Evolutionary conservation across 2,113 vertebrate genomes (phyloP).

Genomic region (Lontra canadensis): DNA sequence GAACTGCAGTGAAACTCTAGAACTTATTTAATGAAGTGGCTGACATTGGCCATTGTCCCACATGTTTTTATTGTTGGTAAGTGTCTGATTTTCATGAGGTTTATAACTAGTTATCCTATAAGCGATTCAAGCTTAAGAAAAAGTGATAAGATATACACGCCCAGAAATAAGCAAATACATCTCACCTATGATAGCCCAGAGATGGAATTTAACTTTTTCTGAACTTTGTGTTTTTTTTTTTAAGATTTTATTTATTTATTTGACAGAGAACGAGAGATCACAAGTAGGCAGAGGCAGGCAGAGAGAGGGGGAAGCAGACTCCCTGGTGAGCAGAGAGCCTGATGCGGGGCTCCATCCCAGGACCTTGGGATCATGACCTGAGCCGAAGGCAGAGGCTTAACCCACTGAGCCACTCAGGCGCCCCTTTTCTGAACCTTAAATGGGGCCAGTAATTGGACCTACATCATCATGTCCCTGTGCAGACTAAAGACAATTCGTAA

Average conservation of each 20-base stretch:
- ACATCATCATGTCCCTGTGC: fast-evolving
- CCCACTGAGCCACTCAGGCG: no score
- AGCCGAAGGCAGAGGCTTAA: no score
- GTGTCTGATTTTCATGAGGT: background rate
- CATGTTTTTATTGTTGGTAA: background rate
- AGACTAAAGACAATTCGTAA: background rate
- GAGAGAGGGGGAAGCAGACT: no score
- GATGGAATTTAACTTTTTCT: background rate
- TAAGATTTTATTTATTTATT: no score
- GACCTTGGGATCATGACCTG: no score
- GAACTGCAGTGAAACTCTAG: background rate
- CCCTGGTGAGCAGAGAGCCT: no score
- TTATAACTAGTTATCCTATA: background rate
- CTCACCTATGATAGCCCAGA: background rate
- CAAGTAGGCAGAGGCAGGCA: no score
- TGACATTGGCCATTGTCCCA: background rate
- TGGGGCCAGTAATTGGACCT: background rate
- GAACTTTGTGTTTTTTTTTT: background rate
- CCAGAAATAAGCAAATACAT: background rate
- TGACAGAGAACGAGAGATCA: no score
- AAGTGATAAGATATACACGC: background rate
- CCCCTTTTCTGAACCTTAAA: background rate
- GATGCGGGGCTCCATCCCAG: no score
- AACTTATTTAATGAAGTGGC: background rate
- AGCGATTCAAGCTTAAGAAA: background rate